phyloP scores from a whole-genome alignment of 2,113 vertebrate genomes.

The Hydrolagus affinis region DNA sequence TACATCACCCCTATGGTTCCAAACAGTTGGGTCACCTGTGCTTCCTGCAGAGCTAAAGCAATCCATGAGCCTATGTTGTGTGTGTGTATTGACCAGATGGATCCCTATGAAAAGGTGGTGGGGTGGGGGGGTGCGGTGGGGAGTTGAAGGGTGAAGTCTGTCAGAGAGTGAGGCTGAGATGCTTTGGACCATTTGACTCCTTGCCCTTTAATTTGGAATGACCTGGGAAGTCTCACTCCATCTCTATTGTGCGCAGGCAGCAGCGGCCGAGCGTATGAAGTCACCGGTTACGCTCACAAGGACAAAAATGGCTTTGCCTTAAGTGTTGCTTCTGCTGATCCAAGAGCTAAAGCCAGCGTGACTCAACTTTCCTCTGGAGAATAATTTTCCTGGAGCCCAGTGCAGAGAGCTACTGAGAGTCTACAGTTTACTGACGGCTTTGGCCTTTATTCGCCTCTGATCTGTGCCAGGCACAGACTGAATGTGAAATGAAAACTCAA shows the following conservation, averaged over 20 bases:
- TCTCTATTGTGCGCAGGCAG: background rate
- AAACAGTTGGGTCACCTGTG: conserved; percentile 27
- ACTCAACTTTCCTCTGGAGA: background rate
- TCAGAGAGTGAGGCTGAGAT: background rate
- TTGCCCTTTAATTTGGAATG: background rate
- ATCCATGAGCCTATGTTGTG: conserved; percentile 21
- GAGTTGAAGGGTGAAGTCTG: background rate
- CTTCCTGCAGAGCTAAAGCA: conserved; percentile 10
- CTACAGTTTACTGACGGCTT: no score
- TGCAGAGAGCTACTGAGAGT: no score
- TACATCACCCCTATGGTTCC: conserved; percentile 14
- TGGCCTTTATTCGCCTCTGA: no score
- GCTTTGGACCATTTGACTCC: background rate
- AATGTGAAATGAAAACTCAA: no score
- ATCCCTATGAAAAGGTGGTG: conserved; percentile 24
- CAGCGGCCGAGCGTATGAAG: background rate
- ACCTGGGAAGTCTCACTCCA: background rate
- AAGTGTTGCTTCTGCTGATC: background rate
- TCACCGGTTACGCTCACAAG: background rate
- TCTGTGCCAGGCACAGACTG: no score
- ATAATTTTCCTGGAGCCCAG: no score
- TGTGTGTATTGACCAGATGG: conserved; percentile 26
- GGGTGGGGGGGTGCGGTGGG: no score
- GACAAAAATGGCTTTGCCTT: background rate
- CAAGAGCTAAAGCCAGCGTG: background rate